A percentile compares a stretch with the other conserved stretches of the same genome.
Conservation (phyloP, 1,140 invertebrate species). For the Eriocheir sinensis region DNA sequence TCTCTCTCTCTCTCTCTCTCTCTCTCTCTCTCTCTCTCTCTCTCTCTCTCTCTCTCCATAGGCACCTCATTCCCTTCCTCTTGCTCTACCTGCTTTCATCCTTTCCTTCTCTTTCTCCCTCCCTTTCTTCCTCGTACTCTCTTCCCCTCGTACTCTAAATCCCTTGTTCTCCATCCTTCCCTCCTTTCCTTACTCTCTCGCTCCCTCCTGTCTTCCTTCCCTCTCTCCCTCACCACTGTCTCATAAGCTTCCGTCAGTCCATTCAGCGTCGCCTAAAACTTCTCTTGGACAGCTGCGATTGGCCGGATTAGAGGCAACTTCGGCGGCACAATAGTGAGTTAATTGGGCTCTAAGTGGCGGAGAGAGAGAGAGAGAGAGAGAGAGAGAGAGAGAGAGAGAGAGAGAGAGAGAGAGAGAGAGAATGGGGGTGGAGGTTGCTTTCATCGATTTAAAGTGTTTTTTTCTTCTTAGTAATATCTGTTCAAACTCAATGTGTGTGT, state of each 20-base stretch:
- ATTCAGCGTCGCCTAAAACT: slow-evolving; percentile 15
- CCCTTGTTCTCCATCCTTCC: too few relatives aligned
- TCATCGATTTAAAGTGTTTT: too few relatives aligned
- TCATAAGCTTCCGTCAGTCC: slow-evolving; percentile 18
- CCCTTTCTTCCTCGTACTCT: too few relatives aligned
- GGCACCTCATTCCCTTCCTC: background rate
- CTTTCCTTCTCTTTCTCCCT: too few relatives aligned
- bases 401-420: slow-evolving; percentile 47
- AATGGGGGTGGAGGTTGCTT: background rate
- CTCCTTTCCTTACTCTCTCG: too few relatives aligned
- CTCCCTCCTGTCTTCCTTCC: too few relatives aligned
- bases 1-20: background rate
- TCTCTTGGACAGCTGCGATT: background rate
- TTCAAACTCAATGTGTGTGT: too few relatives aligned
- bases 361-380: too few relatives aligned
- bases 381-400: slow-evolving; percentile 45
- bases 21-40: background rate
- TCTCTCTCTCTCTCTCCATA: slow-evolving; percentile 26
- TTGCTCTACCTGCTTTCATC: background rate
- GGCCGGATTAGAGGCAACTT: background rate
- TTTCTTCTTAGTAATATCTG: too few relatives aligned
- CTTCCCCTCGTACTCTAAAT: too few relatives aligned
- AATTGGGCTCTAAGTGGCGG: background rate
- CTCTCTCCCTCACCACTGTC: too few relatives aligned
- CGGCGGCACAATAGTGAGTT: background rate